A percentile compares a stretch with the other conserved stretches of the same genome.
These are phyloP conservation scores for Dryoscopus gambensis DNA, from an alignment of 2,113 vertebrate species.

Conservation along the genomic window DNA sequence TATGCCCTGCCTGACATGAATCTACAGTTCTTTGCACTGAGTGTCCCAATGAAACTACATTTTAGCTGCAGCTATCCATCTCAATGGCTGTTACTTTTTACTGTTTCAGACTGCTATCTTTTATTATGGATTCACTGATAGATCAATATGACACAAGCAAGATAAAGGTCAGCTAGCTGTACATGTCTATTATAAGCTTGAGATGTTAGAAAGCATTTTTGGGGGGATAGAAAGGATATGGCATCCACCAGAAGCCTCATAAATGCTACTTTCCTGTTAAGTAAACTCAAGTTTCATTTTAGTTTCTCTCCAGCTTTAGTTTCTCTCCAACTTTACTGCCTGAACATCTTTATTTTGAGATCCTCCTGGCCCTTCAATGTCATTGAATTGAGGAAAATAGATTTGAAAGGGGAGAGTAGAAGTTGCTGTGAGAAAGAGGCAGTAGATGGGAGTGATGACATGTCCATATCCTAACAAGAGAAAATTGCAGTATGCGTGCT, in stretches of 20 bases:
- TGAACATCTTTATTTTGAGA: slow-evolving; percentile 69
- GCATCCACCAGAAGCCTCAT: slow-evolving; percentile 26
- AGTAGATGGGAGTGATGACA: slow-evolving; percentile 43
- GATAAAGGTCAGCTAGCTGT: slow-evolving; percentile 73
- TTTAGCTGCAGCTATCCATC: slow-evolving; percentile 67
- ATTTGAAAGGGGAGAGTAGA: slow-evolving; percentile 60
- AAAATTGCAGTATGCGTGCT: not conserved
- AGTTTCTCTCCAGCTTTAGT: slow-evolving; percentile 3
- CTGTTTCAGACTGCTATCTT: slow-evolving; percentile 65
- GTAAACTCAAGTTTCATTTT: slow-evolving; percentile 51
- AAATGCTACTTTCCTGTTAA: slow-evolving; percentile 47
- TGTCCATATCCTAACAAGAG: slow-evolving; percentile 33
- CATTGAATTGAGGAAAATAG: slow-evolving; percentile 28
- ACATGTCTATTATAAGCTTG: slow-evolving; percentile 66
- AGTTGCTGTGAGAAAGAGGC: slow-evolving; percentile 22
- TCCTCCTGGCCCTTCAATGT: slow-evolving; percentile 33
- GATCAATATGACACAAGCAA: slow-evolving; percentile 75
- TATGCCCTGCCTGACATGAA: slow-evolving; percentile 58
- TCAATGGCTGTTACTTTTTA: slow-evolving; percentile 70
- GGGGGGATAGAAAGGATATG: slow-evolving; percentile 7
- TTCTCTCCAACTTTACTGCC: not conserved
- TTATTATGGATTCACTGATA: slow-evolving; percentile 75
- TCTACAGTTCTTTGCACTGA: slow-evolving; percentile 70
- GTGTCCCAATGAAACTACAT: slow-evolving; percentile 63
- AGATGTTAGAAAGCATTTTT: slow-evolving; percentile 59